Percentiles rank a stretch among this genome's conserved stretches.
These are phyloP conservation scores for Ceraclea dissimilis DNA, from an alignment of 2,888 invertebrate species.

Conservation along the genomic window DNA sequence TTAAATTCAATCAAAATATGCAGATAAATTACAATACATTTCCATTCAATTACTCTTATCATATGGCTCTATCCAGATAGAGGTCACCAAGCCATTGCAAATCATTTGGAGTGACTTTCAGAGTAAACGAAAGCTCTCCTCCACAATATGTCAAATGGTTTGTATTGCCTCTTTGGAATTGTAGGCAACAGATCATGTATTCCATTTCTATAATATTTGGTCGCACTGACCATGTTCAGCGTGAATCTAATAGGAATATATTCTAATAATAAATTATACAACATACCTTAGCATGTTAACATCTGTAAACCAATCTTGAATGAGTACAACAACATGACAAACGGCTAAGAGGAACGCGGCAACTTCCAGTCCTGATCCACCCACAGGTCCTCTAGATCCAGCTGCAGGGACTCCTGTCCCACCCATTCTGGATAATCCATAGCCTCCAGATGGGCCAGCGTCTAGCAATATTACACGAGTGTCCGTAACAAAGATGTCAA, in stretches of 20 bases:
- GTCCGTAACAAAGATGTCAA: constrained; percentile 66
- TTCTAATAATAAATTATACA: neutral
- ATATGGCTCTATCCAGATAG: no score
- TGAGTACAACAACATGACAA: constrained; percentile 82
- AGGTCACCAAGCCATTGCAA: no score
- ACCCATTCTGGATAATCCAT: constrained; percentile 69
- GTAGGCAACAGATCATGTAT: no score
- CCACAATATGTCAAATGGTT: no score
- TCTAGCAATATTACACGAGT: constrained; percentile 81
- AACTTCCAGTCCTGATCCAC: constrained; percentile 61
- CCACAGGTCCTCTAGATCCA: constrained; percentile 45
- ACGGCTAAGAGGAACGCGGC: constrained; percentile 80
- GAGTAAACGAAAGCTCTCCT: no score
- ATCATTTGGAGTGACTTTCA: no score
- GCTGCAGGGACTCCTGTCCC: constrained; percentile 40
- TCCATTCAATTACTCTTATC: no score
- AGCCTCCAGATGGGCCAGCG: constrained; percentile 70
- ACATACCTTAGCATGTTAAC: constrained; percentile 66
- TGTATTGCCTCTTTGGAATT: no score
- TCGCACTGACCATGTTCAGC: no score
- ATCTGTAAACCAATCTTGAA: constrained; percentile 85
- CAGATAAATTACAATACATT: neutral
- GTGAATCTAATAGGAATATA: no score
- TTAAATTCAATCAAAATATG: neutral
- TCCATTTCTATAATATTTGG: no score